These are phyloP conservation scores for Patella depressa DNA, from an alignment of 2,888 invertebrate genomes.

Conservation along the genomic window DNA sequence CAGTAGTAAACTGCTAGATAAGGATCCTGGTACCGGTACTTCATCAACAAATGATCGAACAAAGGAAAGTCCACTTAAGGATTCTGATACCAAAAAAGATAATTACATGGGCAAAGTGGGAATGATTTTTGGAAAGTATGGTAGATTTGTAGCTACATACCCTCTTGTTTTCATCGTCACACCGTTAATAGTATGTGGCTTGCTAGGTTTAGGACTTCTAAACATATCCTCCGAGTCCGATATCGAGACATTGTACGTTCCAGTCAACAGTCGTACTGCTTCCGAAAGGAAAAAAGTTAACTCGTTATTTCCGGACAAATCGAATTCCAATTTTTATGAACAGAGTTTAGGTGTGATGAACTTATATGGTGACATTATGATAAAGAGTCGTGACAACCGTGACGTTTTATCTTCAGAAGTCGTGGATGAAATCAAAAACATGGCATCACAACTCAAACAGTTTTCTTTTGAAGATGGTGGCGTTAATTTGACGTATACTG, in stretches of 20 bases:
- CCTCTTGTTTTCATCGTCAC: slow-evolving; percentile 39
- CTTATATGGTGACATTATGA: slow-evolving; percentile 35
- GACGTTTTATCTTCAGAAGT: slow-evolving; percentile 29
- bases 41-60: no score
- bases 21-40: no score
- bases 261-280: slow-evolving; percentile 50
- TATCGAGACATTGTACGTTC: slow-evolving; percentile 50
- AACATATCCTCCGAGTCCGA: slow-evolving; percentile 44
- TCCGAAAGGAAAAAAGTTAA: slow-evolving; percentile 40
- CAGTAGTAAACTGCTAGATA: no score
- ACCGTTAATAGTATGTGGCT: slow-evolving; percentile 36
- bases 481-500: slow-evolving; percentile 11
- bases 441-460: slow-evolving; percentile 21
- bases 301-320: slow-evolving; percentile 39
- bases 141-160: slow-evolving; percentile 33
- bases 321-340: slow-evolving; percentile 33
- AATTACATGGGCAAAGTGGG: no score
- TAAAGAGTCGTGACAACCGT: slow-evolving; percentile 27
- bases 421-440: slow-evolving; percentile 26
- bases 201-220: slow-evolving; percentile 34
- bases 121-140: slow-evolving; percentile 38
- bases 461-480: slow-evolving; percentile 18
- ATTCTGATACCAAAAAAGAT: no score
- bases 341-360: slow-evolving; percentile 30
- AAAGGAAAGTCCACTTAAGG: no score